Base-by-base conservation (phyloP, 2,113 vertebrate species). In the Ahaetulla prasina region DNA sequence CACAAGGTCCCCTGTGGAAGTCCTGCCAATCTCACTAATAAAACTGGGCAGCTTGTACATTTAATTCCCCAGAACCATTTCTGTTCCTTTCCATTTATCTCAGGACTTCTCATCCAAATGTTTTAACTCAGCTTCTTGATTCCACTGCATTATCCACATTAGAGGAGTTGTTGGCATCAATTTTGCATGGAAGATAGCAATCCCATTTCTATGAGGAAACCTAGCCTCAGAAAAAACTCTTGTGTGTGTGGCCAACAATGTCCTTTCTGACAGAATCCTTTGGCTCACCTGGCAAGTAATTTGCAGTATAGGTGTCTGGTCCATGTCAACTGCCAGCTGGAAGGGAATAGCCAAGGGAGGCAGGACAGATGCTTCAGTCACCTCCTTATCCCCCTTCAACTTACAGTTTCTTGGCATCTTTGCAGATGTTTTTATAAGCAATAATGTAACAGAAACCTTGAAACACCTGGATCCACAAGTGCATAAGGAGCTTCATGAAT, bases 391-490 rank as follows among this genome's bases (percentile, higher is more conserved):
- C 74, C 74, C 74, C 18, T 39, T 89, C 16, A 45, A n/a, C 54
- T 80, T 74, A 49, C 84, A 89, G 52, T 74, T 92, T 54, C 45
- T 92, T 92, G 88, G 88, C 88, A 89, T 89, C 74, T 39, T n/a
- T 85, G 53, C 92, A 92, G 74, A 85, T 85, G 88, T 92, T 89
- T 89, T 86, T 85, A 85, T 89, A 89, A 43, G 68, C 88, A 85
- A 10, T 92, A 89, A 89, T 52, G 80, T 60, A 47, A 90, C 14
- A 23, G 74, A 85, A 92, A 47, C 45, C 54, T 85, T 60, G 30
- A 89, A 89, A 89, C 88, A 92, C 88, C 92, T 92, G 92, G 88
- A 92, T 86, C 88, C n/a, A 89, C 92, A 92, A 85, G 92, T 85
- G 45, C 54, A 89, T 50, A 90, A 90, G 54, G 74, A 89, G 53